Conservation (phyloP, 2,888 invertebrate genomes). For the Oscheius sp. region DNA sequence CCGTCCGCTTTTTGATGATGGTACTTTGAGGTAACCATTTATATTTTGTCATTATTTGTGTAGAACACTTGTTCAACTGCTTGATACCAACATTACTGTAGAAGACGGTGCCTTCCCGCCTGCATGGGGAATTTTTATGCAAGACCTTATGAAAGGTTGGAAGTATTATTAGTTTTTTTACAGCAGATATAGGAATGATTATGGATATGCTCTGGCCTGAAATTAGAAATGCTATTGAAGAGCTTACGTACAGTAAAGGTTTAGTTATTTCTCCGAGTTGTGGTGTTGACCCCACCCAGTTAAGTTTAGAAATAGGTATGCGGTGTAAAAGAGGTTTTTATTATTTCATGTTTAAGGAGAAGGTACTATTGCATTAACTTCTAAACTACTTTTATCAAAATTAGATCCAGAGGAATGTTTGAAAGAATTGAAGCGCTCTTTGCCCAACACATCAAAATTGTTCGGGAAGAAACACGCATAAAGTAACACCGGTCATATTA, state of each 20-base stretch:
- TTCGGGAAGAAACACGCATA: too few species aligned
- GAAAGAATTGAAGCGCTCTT: slow-evolving; percentile 53
- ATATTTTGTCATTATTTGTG: neutral
- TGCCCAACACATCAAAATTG: slow-evolving; percentile 59
- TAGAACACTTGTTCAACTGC: slow-evolving; percentile 65
- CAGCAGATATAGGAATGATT: slow-evolving; percentile 61
- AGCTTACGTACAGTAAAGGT: slow-evolving; percentile 67
- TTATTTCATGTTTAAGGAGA: slow-evolving; percentile 40
- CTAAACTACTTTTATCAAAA: slow-evolving; percentile 50
- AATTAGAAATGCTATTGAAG: slow-evolving; percentile 68
- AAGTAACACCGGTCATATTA: too few species aligned
- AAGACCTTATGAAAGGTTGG: slow-evolving; percentile 66
- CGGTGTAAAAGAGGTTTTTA: neutral
- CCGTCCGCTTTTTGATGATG: slow-evolving; percentile 58
- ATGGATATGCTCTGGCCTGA: slow-evolving; percentile 72
- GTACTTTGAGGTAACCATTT: slow-evolving; percentile 38
- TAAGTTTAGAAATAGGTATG: slow-evolving; percentile 64
- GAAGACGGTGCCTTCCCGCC: slow-evolving; percentile 70
- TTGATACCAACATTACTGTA: slow-evolving; percentile 68
- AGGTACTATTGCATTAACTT: slow-evolving; percentile 54
- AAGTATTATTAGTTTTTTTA: neutral
- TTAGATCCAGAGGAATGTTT: slow-evolving; percentile 54
- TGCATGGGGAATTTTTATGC: slow-evolving; percentile 65
- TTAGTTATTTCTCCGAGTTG: slow-evolving; percentile 65
- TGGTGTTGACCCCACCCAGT: slow-evolving; percentile 67